Evolutionary conservation across 2,797 vertebrate genomes (phyloP), one percentile per base, ranked within the genome.

Genomic region (Tolypeutes matacus): DNA sequence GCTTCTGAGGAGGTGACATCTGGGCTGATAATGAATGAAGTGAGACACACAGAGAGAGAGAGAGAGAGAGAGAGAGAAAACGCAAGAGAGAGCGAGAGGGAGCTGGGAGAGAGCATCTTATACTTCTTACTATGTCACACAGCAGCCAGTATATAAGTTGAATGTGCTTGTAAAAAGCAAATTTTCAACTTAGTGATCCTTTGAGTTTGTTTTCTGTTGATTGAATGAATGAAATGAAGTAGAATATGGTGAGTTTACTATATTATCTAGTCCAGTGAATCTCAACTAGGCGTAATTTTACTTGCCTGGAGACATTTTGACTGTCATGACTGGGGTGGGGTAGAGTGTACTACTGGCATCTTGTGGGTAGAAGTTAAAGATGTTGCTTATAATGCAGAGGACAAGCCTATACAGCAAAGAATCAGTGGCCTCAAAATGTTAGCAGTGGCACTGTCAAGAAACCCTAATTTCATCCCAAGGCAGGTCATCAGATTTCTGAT

Each of bases 151-250:
- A 53, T 34, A 13, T 14, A 75, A 78, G 6, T 25, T 91, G 86
- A 92, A 64, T 3, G 62, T 58, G 39, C 60, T 94, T 85, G 89
- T 60, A 86, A 75, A 70, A 5, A 78, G 34, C 1, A 67, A 39
- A 72, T 87, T 69, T 88, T 84, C 51, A 80, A 76, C 29, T 83
- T 60, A 67, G 58, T 46, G 65, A 88, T 75, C 6, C 13, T 86
- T n/a, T 86, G 58, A 75, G 25, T 81, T 96, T 95, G 64, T 29
- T 95, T 87, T 86, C 65, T 34, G 7, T 49, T 70, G 46, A 85
- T 1, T 80, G 53, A 86, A 83, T 64, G 21, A 62, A 73, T 83
- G 53, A 80, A 93, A 93, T 60, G 85, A 80, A 80, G 49, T 56
- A 95, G 46, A 58, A 60, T 65, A 58, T 83, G 83, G 64, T 83